phyloP scores from a whole-genome alignment of 2,888 invertebrate species.

The Cantharis lateralis region DNA sequence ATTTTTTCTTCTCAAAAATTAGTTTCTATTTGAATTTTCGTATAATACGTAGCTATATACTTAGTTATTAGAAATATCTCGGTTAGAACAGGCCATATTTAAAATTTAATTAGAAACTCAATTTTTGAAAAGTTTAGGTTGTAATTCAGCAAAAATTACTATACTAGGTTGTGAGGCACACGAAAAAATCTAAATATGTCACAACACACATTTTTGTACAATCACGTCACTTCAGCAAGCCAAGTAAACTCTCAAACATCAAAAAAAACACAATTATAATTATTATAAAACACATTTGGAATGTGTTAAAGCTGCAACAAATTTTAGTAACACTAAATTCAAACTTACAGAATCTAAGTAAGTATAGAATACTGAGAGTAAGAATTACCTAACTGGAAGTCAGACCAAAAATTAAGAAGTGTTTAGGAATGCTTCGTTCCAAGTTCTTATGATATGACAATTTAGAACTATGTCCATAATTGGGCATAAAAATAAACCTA shows the following conservation, averaged over 20 bases:
- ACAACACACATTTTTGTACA: neutral
- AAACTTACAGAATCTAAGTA: neutral
- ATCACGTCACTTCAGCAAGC: neutral
- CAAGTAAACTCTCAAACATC: neutral
- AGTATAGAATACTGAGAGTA: neutral
- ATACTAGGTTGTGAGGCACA: neutral
- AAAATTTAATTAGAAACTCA: neutral
- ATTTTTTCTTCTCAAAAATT: neutral
- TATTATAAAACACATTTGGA: neutral
- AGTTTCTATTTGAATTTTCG: neutral
- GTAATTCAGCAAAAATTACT: neutral
- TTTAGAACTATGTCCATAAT: neutral
- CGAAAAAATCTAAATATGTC: neutral
- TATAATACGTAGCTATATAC: too few relatives aligned
- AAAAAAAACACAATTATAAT: neutral
- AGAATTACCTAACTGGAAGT: neutral
- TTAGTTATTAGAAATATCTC: too few relatives aligned
- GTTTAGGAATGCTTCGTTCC: neutral
- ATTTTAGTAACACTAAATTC: neutral
- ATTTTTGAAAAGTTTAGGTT: neutral
- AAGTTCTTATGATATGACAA: neutral
- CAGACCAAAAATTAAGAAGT: neutral
- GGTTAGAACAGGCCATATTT: too few relatives aligned
- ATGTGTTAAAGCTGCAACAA: neutral
- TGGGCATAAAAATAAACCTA: neutral